These are phyloP conservation scores for Hyposmocoma kahamanoa DNA, from an alignment of 1,140 invertebrate genomes.

Conservation along the genomic window DNA sequence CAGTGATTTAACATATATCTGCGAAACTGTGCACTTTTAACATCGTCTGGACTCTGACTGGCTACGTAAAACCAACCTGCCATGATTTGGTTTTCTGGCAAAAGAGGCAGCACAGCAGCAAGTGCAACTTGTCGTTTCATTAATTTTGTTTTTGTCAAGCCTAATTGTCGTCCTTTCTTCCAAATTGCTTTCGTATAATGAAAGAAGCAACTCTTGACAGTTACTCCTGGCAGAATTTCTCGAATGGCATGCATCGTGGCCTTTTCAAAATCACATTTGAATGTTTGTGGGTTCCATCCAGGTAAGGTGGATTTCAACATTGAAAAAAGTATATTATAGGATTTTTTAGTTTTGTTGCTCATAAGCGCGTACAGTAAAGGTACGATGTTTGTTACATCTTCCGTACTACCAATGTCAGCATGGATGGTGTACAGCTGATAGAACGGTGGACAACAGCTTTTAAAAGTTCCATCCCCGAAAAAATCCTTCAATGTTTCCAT, in stretches of 20 bases:
- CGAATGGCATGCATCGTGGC: background rate
- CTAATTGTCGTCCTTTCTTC: background rate
- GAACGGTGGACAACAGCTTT: background rate
- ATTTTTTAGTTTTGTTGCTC: background rate
- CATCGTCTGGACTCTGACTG: too few species aligned
- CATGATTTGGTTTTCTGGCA: too few species aligned
- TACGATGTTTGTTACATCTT: background rate
- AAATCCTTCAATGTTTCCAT: too few species aligned
- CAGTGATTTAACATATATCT: too few species aligned
- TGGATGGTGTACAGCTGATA: constrained; percentile 6
- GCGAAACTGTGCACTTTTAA: too few species aligned
- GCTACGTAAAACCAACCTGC: too few species aligned
- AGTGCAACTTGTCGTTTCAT: too few species aligned
- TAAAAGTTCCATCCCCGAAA: constrained; percentile 8
- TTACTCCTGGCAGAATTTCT: background rate
- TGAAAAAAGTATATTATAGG: background rate
- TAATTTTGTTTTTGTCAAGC: background rate
- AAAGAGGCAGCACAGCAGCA: too few species aligned
- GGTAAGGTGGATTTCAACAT: background rate
- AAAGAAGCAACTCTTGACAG: background rate
- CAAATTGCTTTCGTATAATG: background rate
- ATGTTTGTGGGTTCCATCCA: constrained; percentile 1
- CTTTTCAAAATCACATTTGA: constrained; percentile 2
- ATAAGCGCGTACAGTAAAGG: constrained; percentile 4
- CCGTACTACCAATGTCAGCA: background rate